phyloP scores from a whole-genome alignment of 2,888 invertebrate species.

The Hypomecis atomaria region DNA sequence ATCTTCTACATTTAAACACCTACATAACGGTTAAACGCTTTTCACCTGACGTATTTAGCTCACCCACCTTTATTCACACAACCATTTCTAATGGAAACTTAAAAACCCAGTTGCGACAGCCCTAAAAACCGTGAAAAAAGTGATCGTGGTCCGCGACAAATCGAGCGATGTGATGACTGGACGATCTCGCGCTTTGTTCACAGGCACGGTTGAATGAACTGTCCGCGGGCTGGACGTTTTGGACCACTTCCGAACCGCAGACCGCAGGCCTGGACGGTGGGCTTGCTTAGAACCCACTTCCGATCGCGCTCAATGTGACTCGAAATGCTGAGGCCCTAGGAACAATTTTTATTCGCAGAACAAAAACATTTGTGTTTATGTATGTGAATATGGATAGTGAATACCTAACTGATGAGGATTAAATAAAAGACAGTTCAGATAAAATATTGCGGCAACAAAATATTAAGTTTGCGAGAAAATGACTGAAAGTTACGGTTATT shows the following conservation, averaged over 20 bases:
- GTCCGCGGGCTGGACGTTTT: neutral
- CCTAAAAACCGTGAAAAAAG: slow-evolving; percentile 43
- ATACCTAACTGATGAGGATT: too few species aligned
- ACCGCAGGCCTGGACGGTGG: neutral
- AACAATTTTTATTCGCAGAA: neutral
- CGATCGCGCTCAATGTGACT: neutral
- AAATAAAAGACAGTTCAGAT: too few species aligned
- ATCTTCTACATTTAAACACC: too few species aligned
- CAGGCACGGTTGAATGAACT: slow-evolving; percentile 44
- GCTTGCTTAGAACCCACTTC: slow-evolving; percentile 4
- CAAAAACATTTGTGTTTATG: too few species aligned
- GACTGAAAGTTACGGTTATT: too few species aligned
- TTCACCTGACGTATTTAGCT: too few species aligned
- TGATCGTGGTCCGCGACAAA: slow-evolving; percentile 59
- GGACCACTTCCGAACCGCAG: slow-evolving; percentile 19
- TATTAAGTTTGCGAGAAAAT: too few species aligned
- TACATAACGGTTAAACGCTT: too few species aligned
- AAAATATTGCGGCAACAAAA: too few species aligned
- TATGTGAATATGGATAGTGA: too few species aligned
- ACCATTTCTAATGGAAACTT: too few species aligned
- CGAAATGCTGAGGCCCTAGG: neutral
- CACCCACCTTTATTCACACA: too few species aligned
- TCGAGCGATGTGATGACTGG: slow-evolving; percentile 67
- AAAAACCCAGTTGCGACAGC: slow-evolving; percentile 28
- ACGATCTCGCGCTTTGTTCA: slow-evolving; percentile 55